Evolutionary conservation across 2,888 invertebrate genomes (phyloP).

Genomic region (Ophonus ardosiacus): DNA sequence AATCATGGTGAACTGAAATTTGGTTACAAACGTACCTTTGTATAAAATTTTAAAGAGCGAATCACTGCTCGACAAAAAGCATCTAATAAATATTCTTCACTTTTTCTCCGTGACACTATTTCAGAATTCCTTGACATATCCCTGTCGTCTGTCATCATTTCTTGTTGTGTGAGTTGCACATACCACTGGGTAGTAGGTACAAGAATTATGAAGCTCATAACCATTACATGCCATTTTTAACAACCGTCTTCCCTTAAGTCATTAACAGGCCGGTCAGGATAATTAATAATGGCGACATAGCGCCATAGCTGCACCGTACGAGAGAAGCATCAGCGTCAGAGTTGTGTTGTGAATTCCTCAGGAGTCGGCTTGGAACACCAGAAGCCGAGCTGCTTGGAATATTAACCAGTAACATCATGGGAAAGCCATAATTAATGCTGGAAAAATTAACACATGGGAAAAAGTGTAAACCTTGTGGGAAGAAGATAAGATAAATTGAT

Average conservation of each 20-base stretch:
- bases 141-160: slow-evolving; percentile 24
- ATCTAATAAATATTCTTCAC: too few relatives aligned
- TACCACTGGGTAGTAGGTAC: slow-evolving; percentile 41
- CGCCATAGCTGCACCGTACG: neutral
- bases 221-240: slow-evolving; percentile 59
- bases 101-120: too few relatives aligned
- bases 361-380: slow-evolving; percentile 52
- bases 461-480: slow-evolving; percentile 1
- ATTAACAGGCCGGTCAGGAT: slow-evolving; percentile 50
- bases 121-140: neutral
- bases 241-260: slow-evolving; percentile 50
- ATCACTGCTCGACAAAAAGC: too few relatives aligned
- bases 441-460: slow-evolving; percentile 44
- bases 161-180: slow-evolving; percentile 14
- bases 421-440: slow-evolving; percentile 43
- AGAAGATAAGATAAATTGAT: neutral
- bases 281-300: slow-evolving; percentile 52
- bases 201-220: slow-evolving; percentile 50
- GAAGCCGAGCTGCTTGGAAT: slow-evolving; percentile 51
- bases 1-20: too few relatives aligned
- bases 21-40: too few relatives aligned
- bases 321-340: slow-evolving; percentile 12
- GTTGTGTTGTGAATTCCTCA: slow-evolving; percentile 48
- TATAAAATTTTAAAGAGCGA: too few relatives aligned
- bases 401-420: slow-evolving; percentile 23